phyloP scores from a whole-genome alignment of 1,140 invertebrate genomes.

The Drosophila kohkoa region DNA sequence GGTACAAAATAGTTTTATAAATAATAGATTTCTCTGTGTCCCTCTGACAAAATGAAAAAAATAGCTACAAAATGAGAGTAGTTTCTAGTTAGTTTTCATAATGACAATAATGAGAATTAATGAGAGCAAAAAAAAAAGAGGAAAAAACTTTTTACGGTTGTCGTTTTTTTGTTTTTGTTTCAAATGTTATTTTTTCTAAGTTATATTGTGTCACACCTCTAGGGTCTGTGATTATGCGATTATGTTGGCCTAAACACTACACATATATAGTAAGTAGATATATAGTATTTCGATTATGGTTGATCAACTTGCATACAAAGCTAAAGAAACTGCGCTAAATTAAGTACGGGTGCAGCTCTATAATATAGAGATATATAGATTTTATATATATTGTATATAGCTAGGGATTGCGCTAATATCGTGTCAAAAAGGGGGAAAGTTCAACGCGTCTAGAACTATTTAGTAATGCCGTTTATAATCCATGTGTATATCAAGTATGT shows the following conservation, averaged over 20 bases:
- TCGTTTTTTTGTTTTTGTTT: background rate
- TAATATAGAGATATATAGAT: slow-evolving; percentile 16
- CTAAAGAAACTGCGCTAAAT: slow-evolving; percentile 28
- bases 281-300: slow-evolving; percentile 18
- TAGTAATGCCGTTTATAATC: slow-evolving; percentile 14
- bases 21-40: slow-evolving; percentile 59
- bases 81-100: slow-evolving; percentile 20
- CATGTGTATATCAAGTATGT: slow-evolving; percentile 22
- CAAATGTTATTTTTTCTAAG: slow-evolving; percentile 6
- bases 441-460: slow-evolving; percentile 31
- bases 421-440: slow-evolving; percentile 5
- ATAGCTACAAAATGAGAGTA: slow-evolving; percentile 34
- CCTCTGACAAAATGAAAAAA: background rate
- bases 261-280: slow-evolving; percentile 20
- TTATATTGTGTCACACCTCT: slow-evolving; percentile 50
- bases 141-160: background rate
- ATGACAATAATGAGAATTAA: slow-evolving; percentile 44
- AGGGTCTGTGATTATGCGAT: slow-evolving; percentile 40
- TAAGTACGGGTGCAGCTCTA: slow-evolving; percentile 24
- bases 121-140: background rate
- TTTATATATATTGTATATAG: slow-evolving; percentile 14
- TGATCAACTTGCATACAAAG: slow-evolving; percentile 29
- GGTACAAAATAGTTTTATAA: slow-evolving; percentile 73
- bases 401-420: slow-evolving; percentile 28
- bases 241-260: slow-evolving; percentile 41